phyloP scores from a whole-genome alignment of 1,140 invertebrate genomes.

The silkworm (Bombyx mori) region ASM3026992v2 NC_085117.1:13620001-13620500 shows the following conservation, averaged over 20 bases:
- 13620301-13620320: slow-evolving; percentile 3
- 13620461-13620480: too few species aligned
- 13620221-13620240: slow-evolving; percentile 44
- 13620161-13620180: slow-evolving; percentile 9
- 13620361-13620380: slow-evolving; percentile 2
- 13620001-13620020: slow-evolving; percentile 39
- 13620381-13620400: slow-evolving; percentile 4
- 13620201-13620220: slow-evolving; percentile 41
- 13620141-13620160: slow-evolving; percentile 25
- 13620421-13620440: not conserved
- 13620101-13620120: slow-evolving; percentile 26
- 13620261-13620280: slow-evolving; percentile 1
- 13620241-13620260: slow-evolving; percentile 38
- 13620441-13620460: too few species aligned
- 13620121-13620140: slow-evolving; percentile 21
- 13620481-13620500: too few species aligned
- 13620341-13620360: slow-evolving; percentile 17
- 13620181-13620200: slow-evolving; percentile 13
- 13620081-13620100: slow-evolving; percentile 42
- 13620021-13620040: slow-evolving; percentile 71
- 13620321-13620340: not conserved
- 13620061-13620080: slow-evolving; percentile 18
- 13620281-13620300: too few species aligned
- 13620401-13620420: slow-evolving; percentile 3
- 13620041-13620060: slow-evolving; percentile 34